phyloP scores from a whole-genome alignment of 2,797 vertebrate genomes.

The Micromesistius poutassou region DNA sequence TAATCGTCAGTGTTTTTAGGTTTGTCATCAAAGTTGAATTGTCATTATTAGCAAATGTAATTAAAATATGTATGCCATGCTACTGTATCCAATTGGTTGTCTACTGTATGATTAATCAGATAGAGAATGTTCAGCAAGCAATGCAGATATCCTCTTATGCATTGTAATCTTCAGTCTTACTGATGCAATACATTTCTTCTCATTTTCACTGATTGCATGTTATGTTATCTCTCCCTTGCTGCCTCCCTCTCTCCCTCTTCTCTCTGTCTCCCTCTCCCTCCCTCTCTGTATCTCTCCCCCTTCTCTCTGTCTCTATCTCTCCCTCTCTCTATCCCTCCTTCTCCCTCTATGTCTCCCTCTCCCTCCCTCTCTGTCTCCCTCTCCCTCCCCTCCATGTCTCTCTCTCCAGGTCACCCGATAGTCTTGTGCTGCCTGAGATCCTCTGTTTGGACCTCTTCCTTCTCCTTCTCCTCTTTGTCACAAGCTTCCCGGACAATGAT shows the following conservation, averaged over 20 bases:
- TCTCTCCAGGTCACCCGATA: conserved; percentile 76
- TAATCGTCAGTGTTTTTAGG: neutral
- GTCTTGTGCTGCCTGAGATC: conserved; percentile 51
- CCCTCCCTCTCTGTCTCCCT: conserved; percentile 3
- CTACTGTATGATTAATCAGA: neutral
- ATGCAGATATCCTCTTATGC: neutral
- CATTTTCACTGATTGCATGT: neutral
- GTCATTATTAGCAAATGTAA: too few relatives aligned
- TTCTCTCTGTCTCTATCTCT: neutral
- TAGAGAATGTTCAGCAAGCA: neutral
- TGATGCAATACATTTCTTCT: neutral
- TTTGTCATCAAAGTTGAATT: neutral
- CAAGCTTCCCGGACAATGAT: conserved; percentile 56
- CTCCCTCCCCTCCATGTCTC: neutral
- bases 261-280: conserved; percentile 5
- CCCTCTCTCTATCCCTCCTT: neutral
- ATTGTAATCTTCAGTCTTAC: neutral
- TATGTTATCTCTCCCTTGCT: neutral
- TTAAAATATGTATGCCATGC: neutral
- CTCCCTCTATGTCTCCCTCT: conserved; percentile 8
- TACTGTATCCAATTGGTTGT: neutral
- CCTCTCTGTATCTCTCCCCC: neutral
- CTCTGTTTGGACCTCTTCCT: conserved; percentile 35
- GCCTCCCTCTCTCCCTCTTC: neutral
- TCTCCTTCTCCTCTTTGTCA: conserved; percentile 37